Base-by-base conservation (phyloP, 2,113 vertebrate genomes). In the Phalacrocorax carbo region DNA sequence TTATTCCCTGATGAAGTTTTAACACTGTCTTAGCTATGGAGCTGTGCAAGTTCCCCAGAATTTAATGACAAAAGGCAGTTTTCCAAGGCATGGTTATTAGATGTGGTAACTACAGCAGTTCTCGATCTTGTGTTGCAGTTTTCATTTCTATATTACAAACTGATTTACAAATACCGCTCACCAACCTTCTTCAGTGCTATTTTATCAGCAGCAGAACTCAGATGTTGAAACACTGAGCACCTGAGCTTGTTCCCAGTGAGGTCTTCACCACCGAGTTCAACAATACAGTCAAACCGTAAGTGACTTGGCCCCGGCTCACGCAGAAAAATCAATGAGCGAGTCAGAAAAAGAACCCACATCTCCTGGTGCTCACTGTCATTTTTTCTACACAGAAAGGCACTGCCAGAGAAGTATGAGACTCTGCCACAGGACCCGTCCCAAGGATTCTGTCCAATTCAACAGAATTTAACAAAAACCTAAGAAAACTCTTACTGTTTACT, bases 241-340 rank as follows among this genome's bases (percentile, higher is more conserved):
- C 78, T 71, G 68, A 94, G 42, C 60, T 88, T 88, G 62, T n/a
- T 78, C 82, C 68, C 42, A 38, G 26, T 68, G 86, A 95, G 79
- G 88, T 88, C 93, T 95, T 91, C 80, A 84, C 70, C 93, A 73
- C n/a, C 0, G 5, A 94, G 87, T 73, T 96, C 82, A 91, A 81
- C 79, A 93, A 76, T 49, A 72, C 84, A 62, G 71, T 66, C 84
- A 89, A 71, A 66, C 40, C 0, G 0, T 90, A 87, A 94, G 90
- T 78, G 91, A 85, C 82, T 88, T 91, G 91, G 91, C 91, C 78
- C 29, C 2, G 2, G 84, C 91, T 96, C 91, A 91, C 66, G 65
- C 22, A 73, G 75, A 80, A 77, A 77, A 94, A 94, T 94, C 96
- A 86, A 80, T 82, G 78, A 86, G 13, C 0, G 0, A 93, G 68